phyloP scores from a whole-genome alignment of 2,113 vertebrate species.

The Miniopterus natalensis region DNA sequence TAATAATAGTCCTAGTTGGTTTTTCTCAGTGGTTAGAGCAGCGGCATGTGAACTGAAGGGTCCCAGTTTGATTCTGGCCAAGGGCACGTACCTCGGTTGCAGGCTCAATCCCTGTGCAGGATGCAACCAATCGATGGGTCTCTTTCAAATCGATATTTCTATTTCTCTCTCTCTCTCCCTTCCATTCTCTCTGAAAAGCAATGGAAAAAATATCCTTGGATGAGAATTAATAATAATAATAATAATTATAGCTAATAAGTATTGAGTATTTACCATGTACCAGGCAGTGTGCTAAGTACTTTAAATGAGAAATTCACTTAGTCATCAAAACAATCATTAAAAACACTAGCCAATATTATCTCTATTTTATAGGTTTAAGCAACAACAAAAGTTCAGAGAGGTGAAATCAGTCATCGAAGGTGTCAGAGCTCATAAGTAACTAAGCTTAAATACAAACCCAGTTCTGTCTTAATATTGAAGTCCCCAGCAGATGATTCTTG shows the following conservation, averaged over 20 bases:
- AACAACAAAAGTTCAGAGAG: constrained; percentile 19
- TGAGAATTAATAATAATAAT: neutral
- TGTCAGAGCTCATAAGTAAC: neutral
- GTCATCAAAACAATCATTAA: neutral
- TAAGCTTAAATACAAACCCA: constrained; percentile 46
- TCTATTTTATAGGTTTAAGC: neutral
- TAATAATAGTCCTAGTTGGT: neutral
- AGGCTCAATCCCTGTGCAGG: no score
- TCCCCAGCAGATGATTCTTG: neutral
- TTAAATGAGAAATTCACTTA: constrained; percentile 27
- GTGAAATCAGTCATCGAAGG: neutral
- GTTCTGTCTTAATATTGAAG: neutral
- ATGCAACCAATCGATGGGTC: neutral
- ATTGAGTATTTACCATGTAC: constrained; percentile 10
- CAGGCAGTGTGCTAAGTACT: neutral
- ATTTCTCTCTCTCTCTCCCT: neutral
- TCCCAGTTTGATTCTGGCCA: no score
- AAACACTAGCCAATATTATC: neutral
- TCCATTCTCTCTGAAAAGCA: neutral
- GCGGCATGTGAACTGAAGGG: no score
- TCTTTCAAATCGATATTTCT: neutral
- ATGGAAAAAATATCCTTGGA: neutral
- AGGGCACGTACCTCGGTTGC: no score
- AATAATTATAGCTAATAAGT: neutral
- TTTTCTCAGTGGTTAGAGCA: no score